A percentile compares a stretch with the other conserved stretches of the same genome.
Conservation (phyloP, 2,797 vertebrate species). For the Syndactyla subalaris region DNA sequence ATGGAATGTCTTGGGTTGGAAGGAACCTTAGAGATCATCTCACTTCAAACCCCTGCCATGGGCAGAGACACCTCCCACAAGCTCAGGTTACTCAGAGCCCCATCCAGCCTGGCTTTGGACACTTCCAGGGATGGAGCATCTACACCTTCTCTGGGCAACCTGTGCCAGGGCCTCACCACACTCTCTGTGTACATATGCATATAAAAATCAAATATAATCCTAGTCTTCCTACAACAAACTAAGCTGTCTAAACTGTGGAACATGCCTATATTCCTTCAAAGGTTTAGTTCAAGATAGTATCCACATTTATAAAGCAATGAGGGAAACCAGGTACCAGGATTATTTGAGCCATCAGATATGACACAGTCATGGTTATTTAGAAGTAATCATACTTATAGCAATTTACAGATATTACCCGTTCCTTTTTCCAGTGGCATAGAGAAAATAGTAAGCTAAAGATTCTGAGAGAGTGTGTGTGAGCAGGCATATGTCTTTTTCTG, state of each 20-base stretch:
- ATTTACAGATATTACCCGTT: conserved; percentile 32
- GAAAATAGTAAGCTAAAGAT: not conserved
- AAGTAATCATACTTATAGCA: conserved; percentile 12
- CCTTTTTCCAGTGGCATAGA: not conserved
- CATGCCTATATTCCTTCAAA: not conserved
- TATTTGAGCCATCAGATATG: conserved; percentile 39
- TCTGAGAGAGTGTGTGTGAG: not conserved
- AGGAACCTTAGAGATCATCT: not conserved
- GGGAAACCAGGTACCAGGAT: not conserved
- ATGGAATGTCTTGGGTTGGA: not conserved
- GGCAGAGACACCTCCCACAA: not conserved
- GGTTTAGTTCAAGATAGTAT: conserved; percentile 14
- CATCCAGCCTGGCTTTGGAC: not conserved
- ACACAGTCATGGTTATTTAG: conserved; percentile 11
- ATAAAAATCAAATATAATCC: not conserved
- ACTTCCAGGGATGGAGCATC: not conserved
- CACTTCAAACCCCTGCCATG: not conserved
- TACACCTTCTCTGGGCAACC: not conserved
- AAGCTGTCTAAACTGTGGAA: not conserved
- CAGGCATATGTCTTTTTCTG: not conserved
- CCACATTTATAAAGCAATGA: conserved; percentile 11
- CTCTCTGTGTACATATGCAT: not conserved
- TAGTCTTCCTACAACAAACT: not conserved
- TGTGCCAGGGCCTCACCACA: not conserved
- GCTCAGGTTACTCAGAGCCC: not conserved